These are phyloP conservation scores for Conistra vaccinii DNA, from an alignment of 2,888 invertebrate genomes.

Conservation along the genomic window DNA sequence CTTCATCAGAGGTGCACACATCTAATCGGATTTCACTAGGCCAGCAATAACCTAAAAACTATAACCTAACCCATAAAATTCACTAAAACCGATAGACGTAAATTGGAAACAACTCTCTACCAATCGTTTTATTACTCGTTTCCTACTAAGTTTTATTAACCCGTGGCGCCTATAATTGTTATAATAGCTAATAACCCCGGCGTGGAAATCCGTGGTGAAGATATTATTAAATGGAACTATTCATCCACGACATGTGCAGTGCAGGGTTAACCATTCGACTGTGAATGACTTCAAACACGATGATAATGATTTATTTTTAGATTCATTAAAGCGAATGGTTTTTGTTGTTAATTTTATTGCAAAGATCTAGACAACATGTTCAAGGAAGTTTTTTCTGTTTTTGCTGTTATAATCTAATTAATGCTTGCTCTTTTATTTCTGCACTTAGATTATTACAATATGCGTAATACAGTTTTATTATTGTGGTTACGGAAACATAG, in stretches of 20 bases:
- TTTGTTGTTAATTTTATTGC: conserved; percentile 37
- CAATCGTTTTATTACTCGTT: conserved; percentile 76
- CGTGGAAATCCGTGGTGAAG: conserved; percentile 72
- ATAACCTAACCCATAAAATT: conserved; percentile 20
- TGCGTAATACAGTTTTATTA: neutral
- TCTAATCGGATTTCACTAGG: neutral
- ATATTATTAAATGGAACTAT: conserved; percentile 64
- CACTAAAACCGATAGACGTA: conserved; percentile 33
- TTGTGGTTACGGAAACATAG: too few relatives aligned
- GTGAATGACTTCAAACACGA: conserved; percentile 52
- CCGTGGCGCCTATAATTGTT: conserved; percentile 80
- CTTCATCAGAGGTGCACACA: neutral
- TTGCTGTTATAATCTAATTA: conserved; percentile 35
- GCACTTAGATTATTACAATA: conserved; percentile 14
- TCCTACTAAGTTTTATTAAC: conserved; percentile 71
- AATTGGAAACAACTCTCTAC: conserved; percentile 51
- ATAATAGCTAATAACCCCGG: conserved; percentile 76
- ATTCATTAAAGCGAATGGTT: conserved; percentile 44
- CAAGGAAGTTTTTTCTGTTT: neutral
- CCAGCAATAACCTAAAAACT: neutral
- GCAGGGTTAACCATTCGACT: conserved; percentile 41
- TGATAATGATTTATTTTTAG: conserved; percentile 51
- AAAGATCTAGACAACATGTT: conserved; percentile 14
- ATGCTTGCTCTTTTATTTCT: conserved; percentile 13
- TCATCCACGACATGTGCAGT: conserved; percentile 50